A percentile compares a stretch with the other conserved stretches of the same genome.
These are phyloP conservation scores for Brachyptera risi DNA, from an alignment of 2,888 invertebrate species.

Conservation along the genomic window DNA sequence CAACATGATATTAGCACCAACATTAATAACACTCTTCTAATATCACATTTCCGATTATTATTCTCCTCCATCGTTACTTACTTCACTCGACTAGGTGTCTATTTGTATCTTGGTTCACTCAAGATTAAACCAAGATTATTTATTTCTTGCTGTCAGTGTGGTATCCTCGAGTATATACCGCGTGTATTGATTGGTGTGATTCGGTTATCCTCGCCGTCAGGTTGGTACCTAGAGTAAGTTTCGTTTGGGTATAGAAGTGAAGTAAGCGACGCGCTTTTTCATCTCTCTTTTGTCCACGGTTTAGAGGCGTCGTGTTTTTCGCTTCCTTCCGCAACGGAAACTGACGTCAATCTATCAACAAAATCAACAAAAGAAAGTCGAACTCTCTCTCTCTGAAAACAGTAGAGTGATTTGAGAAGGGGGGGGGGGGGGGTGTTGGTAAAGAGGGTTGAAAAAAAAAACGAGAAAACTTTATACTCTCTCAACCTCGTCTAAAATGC, in stretches of 20 bases:
- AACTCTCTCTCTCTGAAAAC: conserved; percentile 2
- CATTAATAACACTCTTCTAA: no score
- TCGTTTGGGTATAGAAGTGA: no score
- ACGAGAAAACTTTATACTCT: background rate
- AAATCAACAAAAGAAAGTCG: conserved; percentile 19
- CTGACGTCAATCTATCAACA: conserved; percentile 19
- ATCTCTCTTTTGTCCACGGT: conserved; percentile 15
- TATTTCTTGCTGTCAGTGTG: background rate
- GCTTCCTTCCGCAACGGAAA: conserved; percentile 14
- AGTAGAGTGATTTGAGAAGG: conserved; percentile 1
- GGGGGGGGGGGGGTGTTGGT: background rate
- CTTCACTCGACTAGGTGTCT: no score
- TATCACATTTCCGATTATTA: no score
- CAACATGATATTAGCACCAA: no score
- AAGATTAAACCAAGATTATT: no score
- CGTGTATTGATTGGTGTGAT: conserved; percentile 17
- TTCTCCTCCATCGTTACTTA: no score
- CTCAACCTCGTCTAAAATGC: background rate
- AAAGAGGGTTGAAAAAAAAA: background rate
- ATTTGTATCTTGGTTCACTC: no score
- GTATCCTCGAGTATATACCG: background rate
- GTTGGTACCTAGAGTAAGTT: background rate
- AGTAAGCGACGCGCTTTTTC: conserved; percentile 1
- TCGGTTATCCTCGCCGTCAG: background rate
- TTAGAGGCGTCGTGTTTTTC: conserved; percentile 11